Evolutionary conservation across 2,797 vertebrate species (phyloP).

Genomic region (Simalia tracyae): DNA sequence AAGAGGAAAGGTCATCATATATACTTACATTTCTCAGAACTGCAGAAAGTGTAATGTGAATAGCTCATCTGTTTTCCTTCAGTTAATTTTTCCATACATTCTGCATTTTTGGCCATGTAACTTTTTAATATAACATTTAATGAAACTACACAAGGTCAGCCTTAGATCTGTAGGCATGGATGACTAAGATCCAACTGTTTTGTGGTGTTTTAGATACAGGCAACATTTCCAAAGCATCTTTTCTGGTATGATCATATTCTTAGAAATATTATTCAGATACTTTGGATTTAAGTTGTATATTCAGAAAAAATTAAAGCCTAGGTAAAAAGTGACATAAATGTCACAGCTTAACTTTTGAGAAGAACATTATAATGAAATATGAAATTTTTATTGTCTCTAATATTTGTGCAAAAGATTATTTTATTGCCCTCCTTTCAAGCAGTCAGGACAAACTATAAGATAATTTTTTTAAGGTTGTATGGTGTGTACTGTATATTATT

Average conservation of each 20-base stretch:
- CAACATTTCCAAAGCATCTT: conserved; percentile 34
- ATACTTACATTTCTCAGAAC: conserved; percentile 43
- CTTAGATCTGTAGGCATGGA: conserved; percentile 40
- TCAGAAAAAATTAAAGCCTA: conserved; percentile 6
- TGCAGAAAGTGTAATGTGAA: conserved; percentile 41
- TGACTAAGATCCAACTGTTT: conserved; percentile 15
- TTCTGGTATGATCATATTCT: conserved; percentile 15
- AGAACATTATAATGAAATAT: neutral
- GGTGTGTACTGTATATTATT: neutral
- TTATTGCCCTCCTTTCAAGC: neutral
- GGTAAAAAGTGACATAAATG: neutral
- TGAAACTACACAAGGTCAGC: conserved; percentile 46
- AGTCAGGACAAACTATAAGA: neutral
- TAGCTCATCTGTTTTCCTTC: conserved; percentile 41
- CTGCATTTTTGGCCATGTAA: conserved; percentile 38
- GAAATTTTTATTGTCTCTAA: neutral
- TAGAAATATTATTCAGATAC: conserved; percentile 1
- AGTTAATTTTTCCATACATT: conserved; percentile 49
- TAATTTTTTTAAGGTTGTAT: neutral
- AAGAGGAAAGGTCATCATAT: conserved; percentile 1
- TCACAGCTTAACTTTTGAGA: neutral
- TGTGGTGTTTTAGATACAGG: conserved; percentile 34
- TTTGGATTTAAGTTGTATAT: conserved; percentile 26
- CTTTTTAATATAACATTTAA: conserved; percentile 29
- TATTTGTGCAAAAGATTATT: neutral